Evolutionary conservation across 2,888 invertebrate genomes (phyloP).

Genomic region (Pandemis cinnamomeana): DNA sequence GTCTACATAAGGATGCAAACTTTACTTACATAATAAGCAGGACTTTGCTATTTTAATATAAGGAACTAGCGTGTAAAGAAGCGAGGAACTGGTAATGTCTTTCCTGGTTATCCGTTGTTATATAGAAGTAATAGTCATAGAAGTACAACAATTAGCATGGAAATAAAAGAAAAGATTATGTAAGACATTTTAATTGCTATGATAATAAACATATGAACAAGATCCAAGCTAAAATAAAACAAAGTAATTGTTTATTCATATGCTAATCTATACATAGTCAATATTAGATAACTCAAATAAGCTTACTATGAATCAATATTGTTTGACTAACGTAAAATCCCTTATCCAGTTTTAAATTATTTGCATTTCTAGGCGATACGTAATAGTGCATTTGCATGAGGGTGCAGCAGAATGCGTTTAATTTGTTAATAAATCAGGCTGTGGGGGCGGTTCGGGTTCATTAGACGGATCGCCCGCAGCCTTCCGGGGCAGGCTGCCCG

Average conservation of each 20-base stretch:
- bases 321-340: constrained; percentile 17
- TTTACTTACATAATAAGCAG: constrained; percentile 71
- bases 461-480: constrained; percentile 81
- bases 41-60: constrained; percentile 64
- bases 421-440: constrained; percentile 84
- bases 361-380: constrained; percentile 31
- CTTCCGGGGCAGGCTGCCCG: constrained; percentile 76
- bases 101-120: constrained; percentile 47
- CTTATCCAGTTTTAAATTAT: constrained; percentile 35
- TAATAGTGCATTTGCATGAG: constrained; percentile 52
- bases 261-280: neutral
- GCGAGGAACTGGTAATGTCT: constrained; percentile 61
- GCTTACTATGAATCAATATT: neutral
- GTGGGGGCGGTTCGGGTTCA: constrained; percentile 79
- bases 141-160: neutral
- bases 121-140: constrained; percentile 3
- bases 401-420: constrained; percentile 83
- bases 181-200: neutral
- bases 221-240: neutral
- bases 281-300: neutral
- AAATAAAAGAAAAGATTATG: neutral
- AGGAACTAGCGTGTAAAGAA: constrained; percentile 60
- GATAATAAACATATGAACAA: neutral
- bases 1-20: constrained; percentile 50
- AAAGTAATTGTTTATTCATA: neutral